Conservation (phyloP, 2,797 vertebrate genomes). For the Pseudochirops cupreus region DNA sequence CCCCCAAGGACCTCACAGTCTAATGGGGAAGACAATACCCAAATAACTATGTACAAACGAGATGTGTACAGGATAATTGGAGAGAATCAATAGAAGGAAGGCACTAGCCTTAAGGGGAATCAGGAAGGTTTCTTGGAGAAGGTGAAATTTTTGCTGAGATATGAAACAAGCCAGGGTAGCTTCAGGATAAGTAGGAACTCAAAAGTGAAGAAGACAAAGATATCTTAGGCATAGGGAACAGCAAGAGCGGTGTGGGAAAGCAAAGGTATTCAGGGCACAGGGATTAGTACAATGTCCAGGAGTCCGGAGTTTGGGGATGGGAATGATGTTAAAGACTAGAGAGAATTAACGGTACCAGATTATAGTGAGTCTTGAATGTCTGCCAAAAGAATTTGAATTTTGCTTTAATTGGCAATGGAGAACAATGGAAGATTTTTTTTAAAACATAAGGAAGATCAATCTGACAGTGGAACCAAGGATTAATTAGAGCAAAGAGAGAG, state of each 20-base stretch:
- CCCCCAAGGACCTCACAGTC: background rate
- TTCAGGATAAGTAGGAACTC: background rate
- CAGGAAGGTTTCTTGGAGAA: background rate
- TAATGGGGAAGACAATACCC: background rate
- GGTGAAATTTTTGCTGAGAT: background rate
- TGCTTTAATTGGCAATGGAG: background rate
- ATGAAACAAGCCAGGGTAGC: background rate
- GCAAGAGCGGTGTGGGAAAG: background rate
- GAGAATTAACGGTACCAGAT: background rate
- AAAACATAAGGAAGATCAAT: background rate
- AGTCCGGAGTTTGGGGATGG: background rate
- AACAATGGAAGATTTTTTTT: background rate
- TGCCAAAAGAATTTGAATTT: background rate
- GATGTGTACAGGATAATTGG: background rate
- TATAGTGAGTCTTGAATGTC: background rate
- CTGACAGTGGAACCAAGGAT: background rate
- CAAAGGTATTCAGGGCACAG: background rate
- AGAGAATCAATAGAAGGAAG: background rate
- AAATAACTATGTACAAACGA: background rate
- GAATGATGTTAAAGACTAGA: background rate
- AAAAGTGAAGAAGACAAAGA: background rate
- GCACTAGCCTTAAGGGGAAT: background rate
- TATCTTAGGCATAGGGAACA: background rate
- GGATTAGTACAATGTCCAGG: background rate
- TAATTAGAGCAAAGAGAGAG: background rate